Conservation (phyloP, 2,888 invertebrate species). For the Diarsia brunnea region DNA sequence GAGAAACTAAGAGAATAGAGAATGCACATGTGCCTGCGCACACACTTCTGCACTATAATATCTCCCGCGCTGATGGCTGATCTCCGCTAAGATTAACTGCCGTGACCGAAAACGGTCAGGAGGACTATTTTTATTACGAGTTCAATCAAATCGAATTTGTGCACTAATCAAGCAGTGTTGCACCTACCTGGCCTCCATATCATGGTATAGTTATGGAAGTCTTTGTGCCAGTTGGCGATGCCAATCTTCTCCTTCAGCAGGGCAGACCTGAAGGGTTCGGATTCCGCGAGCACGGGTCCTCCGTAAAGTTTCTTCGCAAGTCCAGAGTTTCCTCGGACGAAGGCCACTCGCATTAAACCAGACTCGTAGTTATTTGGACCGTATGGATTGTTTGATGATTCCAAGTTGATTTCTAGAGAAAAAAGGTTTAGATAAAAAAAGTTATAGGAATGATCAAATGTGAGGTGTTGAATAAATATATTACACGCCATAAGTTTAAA, state of each 20-base stretch:
- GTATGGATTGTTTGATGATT: slow-evolving; percentile 92
- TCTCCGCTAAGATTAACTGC: no score
- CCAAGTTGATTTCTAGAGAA: slow-evolving; percentile 91
- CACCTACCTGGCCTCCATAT: slow-evolving; percentile 91
- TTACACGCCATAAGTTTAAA: background rate
- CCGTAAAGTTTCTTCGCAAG: slow-evolving; percentile 81
- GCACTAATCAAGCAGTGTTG: background rate
- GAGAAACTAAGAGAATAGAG: no score
- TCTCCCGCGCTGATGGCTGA: no score
- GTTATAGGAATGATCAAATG: background rate
- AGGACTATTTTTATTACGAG: background rate
- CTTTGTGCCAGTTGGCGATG: slow-evolving; percentile 89
- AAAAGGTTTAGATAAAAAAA: background rate
- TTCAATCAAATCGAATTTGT: background rate
- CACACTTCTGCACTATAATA: no score
- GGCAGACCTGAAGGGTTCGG: slow-evolving; percentile 84
- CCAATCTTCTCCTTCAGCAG: slow-evolving; percentile 82
- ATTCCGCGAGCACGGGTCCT: slow-evolving; percentile 81
- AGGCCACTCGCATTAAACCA: slow-evolving; percentile 94
- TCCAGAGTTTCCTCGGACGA: slow-evolving; percentile 92
- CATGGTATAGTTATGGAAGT: slow-evolving; percentile 93
- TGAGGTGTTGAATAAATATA: background rate
- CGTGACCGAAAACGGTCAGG: no score
- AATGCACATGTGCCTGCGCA: no score
- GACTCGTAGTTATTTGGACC: slow-evolving; percentile 91